phyloP scores from a whole-genome alignment of 2,113 vertebrate genomes.

The Danio rerio region DNA sequence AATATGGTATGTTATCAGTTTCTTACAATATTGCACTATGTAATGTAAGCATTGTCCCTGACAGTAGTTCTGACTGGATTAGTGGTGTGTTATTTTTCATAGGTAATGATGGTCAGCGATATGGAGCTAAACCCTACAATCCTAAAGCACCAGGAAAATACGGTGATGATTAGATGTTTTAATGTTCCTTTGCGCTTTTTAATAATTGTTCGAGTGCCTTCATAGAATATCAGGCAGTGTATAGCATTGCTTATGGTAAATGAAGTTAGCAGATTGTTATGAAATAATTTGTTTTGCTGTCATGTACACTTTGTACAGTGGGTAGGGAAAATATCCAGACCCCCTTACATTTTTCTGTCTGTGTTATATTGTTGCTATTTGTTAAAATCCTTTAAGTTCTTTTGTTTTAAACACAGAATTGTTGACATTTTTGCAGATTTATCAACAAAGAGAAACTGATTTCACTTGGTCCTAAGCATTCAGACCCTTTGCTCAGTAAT shows the following conservation, averaged over 20 bases:
- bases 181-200: neutral
- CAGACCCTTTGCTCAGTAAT: too few species aligned
- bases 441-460: too few species aligned
- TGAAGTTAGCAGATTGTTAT: neutral
- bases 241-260: neutral
- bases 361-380: too few species aligned
- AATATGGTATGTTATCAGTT: conserved; percentile 44
- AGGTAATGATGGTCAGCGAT: conserved; percentile 45
- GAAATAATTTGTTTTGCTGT: too few species aligned
- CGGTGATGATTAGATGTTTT: conserved; percentile 17
- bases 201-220: neutral
- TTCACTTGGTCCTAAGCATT: too few species aligned
- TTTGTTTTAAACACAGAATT: too few species aligned
- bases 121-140: conserved; percentile 31
- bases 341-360: too few species aligned
- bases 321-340: too few species aligned
- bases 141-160: conserved; percentile 42
- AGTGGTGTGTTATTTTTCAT: neutral
- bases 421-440: too few species aligned
- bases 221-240: neutral
- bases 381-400: too few species aligned
- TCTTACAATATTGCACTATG: neutral
- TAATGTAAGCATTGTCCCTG: neutral
- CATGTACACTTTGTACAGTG: too few species aligned
- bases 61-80: neutral